These are phyloP conservation scores for Sebastolobus altivelis DNA, from an alignment of 2,797 vertebrate genomes.

Conservation along the genomic window DNA sequence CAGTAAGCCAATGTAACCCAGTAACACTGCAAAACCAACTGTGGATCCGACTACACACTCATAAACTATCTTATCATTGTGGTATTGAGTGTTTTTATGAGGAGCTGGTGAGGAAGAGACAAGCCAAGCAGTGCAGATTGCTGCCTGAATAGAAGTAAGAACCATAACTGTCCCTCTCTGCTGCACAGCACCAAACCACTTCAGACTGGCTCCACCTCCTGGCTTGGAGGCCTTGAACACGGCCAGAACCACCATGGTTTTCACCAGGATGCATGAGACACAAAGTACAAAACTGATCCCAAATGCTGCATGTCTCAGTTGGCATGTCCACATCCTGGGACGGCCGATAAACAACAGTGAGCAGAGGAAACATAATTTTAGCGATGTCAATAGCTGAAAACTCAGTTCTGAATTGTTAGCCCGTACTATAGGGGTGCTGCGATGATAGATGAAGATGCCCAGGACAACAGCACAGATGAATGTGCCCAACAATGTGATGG, in stretches of 20 bases:
- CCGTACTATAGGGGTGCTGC: slow-evolving; percentile 67
- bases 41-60: too few species aligned
- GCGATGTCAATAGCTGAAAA: slow-evolving; percentile 68
- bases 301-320: slow-evolving; percentile 59
- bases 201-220: too few species aligned
- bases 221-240: slow-evolving; percentile 58
- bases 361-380: slow-evolving; percentile 75
- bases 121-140: too few species aligned
- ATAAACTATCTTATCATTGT: too few species aligned
- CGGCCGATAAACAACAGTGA: slow-evolving; percentile 70
- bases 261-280: slow-evolving; percentile 64
- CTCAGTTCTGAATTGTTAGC: slow-evolving; percentile 81
- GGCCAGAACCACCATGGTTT: slow-evolving; percentile 66
- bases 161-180: too few species aligned
- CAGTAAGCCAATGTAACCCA: too few species aligned
- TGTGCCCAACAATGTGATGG: slow-evolving; percentile 60
- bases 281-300: slow-evolving; percentile 70
- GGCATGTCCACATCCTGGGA: slow-evolving; percentile 60
- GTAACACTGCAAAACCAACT: too few species aligned
- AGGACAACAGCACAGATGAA: slow-evolving; percentile 56
- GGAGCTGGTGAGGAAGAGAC: too few species aligned
- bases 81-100: too few species aligned
- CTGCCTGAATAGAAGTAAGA: too few species aligned
- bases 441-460: slow-evolving; percentile 62
- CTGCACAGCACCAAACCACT: too few species aligned